Base-by-base conservation (phyloP, 2,797 vertebrate genomes). In the Sparus aurata region DNA sequence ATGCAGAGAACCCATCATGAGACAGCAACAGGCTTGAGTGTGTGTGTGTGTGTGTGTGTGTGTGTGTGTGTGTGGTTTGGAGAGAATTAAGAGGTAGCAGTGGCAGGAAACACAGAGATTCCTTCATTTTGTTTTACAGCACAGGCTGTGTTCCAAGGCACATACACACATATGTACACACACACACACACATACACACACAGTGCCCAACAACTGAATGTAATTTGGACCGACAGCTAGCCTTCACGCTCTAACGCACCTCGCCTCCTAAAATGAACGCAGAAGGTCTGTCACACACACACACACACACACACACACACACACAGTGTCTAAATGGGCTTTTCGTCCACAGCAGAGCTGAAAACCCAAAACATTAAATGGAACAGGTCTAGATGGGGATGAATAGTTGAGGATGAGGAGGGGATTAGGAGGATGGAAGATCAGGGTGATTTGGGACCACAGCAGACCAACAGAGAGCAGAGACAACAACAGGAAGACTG, bases 191-290 rank as follows among this genome's bases (percentile, higher is more conserved):
- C 13, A 34, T 47, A 62, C 57, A 74, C 59, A 77, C 63, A 53
- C 3, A 73, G 69, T 77, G 77, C 73, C 66, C 79, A 87, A 80
- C 85, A 75, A 85, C 77, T 86, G 87, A 89, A 82, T 69, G 80
- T 95, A 94, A 95, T 94, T 74, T 64, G 67, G 93, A 86, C 88
- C 60, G 95, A 95, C 95, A 94, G 93, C 91, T 91, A 90, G 92
- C 85, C 92, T 94, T 95, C 94, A 94, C 63, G 93, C 93, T 93
- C 90, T 77, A 84, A 89, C 25, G 85, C 88, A 92, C 85, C 76
- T 85, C 78, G 54, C 61, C 81, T 87, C 84, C 76, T 77, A 88
- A 91, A 92, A 87, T 91, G 89, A 89, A 90, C 9, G 63, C 83
- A 85, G 84, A 73, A 89, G 85, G 76, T 80, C 74, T 25, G 25